Conservation (phyloP, 2,888 invertebrate species). For the Scaptomyza parva region DNA sequence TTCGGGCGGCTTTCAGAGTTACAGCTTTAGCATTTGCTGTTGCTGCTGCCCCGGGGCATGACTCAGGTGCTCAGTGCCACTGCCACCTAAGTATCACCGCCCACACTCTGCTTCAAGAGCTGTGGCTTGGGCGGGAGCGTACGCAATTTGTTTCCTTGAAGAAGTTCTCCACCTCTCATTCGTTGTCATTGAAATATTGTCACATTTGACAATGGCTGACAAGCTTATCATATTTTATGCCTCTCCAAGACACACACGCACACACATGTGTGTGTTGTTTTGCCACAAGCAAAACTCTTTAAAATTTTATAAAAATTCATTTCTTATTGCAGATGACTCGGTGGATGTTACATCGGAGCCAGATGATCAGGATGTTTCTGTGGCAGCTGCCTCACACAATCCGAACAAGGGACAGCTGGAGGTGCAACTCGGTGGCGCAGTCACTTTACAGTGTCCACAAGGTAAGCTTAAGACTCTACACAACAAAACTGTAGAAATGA, state of each 20-base stretch:
- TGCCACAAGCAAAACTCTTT: slow-evolving; percentile 27
- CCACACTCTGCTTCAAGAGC: slow-evolving; percentile 24
- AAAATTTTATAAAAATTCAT: slow-evolving; percentile 22
- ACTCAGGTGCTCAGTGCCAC: slow-evolving; percentile 80
- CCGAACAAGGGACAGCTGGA: slow-evolving; percentile 89
- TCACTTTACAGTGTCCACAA: slow-evolving; percentile 93
- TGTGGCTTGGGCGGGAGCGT: slow-evolving; percentile 30
- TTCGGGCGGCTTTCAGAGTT: slow-evolving; percentile 4
- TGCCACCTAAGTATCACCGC: slow-evolving; percentile 46
- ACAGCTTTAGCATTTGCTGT: neutral
- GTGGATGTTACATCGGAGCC: slow-evolving; percentile 87
- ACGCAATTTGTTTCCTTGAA: slow-evolving; percentile 72
- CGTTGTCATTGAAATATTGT: slow-evolving; percentile 74
- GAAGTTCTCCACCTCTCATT: slow-evolving; percentile 14
- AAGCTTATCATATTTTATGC: slow-evolving; percentile 62
- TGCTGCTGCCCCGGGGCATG: slow-evolving; percentile 43
- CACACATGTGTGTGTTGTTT: slow-evolving; percentile 37
- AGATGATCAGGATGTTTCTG: slow-evolving; percentile 87
- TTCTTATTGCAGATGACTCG: slow-evolving; percentile 83
- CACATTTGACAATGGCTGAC: slow-evolving; percentile 75
- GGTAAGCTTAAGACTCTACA: slow-evolving; percentile 84
- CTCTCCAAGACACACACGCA: neutral
- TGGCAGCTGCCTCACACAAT: slow-evolving; percentile 86
- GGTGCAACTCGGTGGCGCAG: slow-evolving; percentile 94
- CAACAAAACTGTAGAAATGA: neutral